phyloP scores from a whole-genome alignment of 2,113 vertebrate genomes.

The Amphiprion ocellaris region DNA sequence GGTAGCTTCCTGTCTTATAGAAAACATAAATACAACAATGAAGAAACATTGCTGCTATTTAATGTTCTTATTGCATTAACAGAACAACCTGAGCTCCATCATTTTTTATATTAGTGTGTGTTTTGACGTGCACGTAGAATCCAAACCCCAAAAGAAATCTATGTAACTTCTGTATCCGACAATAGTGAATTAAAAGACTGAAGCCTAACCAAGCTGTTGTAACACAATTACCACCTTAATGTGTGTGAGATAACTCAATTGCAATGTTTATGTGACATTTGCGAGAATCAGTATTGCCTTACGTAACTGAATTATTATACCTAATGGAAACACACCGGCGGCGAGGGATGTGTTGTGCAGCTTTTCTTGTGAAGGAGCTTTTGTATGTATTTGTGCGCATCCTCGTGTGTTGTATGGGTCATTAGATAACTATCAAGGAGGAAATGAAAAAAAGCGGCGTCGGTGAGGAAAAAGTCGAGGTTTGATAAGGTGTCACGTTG shows the following conservation, averaged over 20 bases:
- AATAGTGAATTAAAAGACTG: neutral
- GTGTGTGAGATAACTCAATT: conserved; percentile 35
- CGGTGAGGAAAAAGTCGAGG: conserved; percentile 30
- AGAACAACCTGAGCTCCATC: no score
- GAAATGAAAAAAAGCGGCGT: conserved; percentile 78
- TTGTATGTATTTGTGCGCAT: conserved; percentile 10
- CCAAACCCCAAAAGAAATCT: neutral
- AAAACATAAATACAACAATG: no score
- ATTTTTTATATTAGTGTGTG: neutral
- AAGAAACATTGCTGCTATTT: no score
- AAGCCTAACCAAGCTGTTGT: conserved; percentile 8
- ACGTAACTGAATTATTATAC: conserved; percentile 48
- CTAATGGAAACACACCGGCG: conserved; percentile 13
- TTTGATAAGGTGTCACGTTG: conserved; percentile 59
- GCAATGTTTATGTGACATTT: conserved; percentile 25
- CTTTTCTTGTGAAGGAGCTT: conserved; percentile 20
- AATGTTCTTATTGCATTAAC: no score
- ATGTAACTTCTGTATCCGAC: no score
- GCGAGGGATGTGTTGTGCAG: conserved; percentile 18
- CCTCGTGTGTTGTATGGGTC: conserved; percentile 21
- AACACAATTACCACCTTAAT: conserved; percentile 27
- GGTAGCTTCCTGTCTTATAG: no score
- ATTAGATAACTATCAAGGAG: conserved; percentile 63
- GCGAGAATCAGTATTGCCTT: conserved; percentile 16
- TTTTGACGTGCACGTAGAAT: neutral